phyloP scores from a whole-genome alignment of 1,140 invertebrate genomes.

The Zaprionus davidi region DNA sequence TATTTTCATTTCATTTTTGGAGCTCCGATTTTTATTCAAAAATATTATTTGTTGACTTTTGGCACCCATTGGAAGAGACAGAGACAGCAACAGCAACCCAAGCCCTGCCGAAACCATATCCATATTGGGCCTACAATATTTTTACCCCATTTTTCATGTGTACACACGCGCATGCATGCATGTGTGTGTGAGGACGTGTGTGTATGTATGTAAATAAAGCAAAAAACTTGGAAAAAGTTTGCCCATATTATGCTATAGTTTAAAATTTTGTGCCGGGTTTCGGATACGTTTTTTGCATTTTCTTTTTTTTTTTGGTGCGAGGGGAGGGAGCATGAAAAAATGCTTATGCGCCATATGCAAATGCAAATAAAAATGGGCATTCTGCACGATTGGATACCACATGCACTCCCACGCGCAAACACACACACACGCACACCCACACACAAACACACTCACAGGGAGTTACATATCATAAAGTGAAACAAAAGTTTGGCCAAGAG shows the following conservation, averaged over 20 bases:
- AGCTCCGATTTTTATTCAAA: conserved; percentile 73
- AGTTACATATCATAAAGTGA: conserved; percentile 56
- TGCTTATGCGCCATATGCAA: conserved; percentile 78
- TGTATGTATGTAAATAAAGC: conserved; percentile 11
- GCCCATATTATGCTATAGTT: conserved; percentile 56
- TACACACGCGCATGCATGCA: neutral
- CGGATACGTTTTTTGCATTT: conserved; percentile 17
- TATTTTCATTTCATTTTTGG: conserved; percentile 78
- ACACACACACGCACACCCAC: conserved; percentile 28
- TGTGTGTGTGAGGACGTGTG: neutral
- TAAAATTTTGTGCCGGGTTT: conserved; percentile 31
- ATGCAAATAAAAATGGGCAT: conserved; percentile 75
- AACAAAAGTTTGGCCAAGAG: conserved; percentile 69
- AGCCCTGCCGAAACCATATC: conserved; percentile 38
- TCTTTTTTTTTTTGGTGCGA: conserved; percentile 9
- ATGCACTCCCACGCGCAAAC: conserved; percentile 32
- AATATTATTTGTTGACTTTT: conserved; percentile 83
- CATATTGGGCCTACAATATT: conserved; percentile 39
- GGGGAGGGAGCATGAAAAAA: conserved; percentile 61
- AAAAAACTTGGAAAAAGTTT: conserved; percentile 52
- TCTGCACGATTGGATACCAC: conserved; percentile 72
- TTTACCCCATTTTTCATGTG: conserved; percentile 9
- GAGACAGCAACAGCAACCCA: conserved; percentile 11
- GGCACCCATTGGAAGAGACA: conserved; percentile 43
- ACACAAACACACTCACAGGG: conserved; percentile 16